These are phyloP conservation scores for Oncorhynchus masou DNA, from an alignment of 2,113 vertebrate species.

Conservation along the genomic window DNA sequence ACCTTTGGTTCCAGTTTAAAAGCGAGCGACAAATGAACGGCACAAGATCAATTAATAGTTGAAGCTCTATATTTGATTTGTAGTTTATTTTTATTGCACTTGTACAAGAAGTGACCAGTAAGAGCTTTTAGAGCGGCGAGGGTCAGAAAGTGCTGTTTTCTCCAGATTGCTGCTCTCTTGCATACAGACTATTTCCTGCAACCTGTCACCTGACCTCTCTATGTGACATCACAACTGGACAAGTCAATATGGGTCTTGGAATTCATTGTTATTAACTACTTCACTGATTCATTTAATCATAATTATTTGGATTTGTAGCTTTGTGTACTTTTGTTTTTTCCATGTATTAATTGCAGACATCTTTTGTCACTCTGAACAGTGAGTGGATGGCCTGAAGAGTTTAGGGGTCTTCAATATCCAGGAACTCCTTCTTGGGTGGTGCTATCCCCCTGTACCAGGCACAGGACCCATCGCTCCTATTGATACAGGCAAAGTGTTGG, in stretches of 20 bases:
- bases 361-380: conserved; percentile 56
- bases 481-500: conserved; percentile 89
- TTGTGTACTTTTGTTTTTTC: conserved; percentile 25
- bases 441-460: conserved; percentile 91
- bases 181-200: conserved; percentile 40
- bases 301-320: conserved; percentile 35
- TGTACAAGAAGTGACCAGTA: conserved; percentile 37
- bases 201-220: conserved; percentile 71
- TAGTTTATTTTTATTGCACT: conserved; percentile 41
- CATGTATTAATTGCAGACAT: conserved; percentile 57
- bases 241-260: conserved; percentile 62
- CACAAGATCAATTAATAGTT: conserved; percentile 17
- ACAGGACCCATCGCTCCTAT: conserved; percentile 89
- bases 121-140: conserved; percentile 36
- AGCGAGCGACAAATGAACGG: conserved; percentile 5
- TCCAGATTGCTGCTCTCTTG: conserved; percentile 23
- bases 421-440: conserved; percentile 90
- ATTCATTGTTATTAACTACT: conserved; percentile 27
- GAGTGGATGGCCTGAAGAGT: conserved; percentile 33
- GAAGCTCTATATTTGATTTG: conserved; percentile 31
- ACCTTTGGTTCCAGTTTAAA: conserved; percentile 23
- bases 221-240: conserved; percentile 70
- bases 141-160: conserved; percentile 61
- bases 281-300: conserved; percentile 26
- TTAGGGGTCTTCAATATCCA: conserved; percentile 94